These are phyloP conservation scores for Synergus itoensis DNA, from an alignment of 2,888 invertebrate species.

Conservation along the genomic window DNA sequence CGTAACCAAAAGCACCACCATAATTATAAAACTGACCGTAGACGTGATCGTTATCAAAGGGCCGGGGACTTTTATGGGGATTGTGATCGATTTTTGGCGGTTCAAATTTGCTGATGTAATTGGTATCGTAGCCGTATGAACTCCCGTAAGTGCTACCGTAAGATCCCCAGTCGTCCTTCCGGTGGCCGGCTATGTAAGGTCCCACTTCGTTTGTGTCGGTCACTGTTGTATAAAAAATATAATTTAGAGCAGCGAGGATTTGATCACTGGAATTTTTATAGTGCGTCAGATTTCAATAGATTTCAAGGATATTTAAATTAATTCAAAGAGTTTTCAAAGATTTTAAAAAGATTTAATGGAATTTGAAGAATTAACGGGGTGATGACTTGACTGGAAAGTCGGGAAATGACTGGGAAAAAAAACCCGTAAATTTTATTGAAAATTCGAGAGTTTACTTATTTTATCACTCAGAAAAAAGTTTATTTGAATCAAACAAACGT, in stretches of 20 bases:
- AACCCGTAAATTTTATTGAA: no score
- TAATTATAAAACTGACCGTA: slow-evolving; percentile 59
- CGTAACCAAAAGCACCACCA: slow-evolving; percentile 62
- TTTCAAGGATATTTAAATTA: no score
- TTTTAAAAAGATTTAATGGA: no score
- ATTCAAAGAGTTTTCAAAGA: background rate
- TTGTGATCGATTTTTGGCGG: slow-evolving; percentile 41
- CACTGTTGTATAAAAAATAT: background rate
- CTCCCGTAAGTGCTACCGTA: slow-evolving; percentile 83
- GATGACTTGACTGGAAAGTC: no score
- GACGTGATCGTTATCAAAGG: slow-evolving; percentile 52
- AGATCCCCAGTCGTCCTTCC: slow-evolving; percentile 79
- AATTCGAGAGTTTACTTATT: no score
- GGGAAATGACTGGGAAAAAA: no score
- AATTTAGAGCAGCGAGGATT: background rate
- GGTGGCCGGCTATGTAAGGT: slow-evolving; percentile 79
- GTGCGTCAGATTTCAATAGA: no score
- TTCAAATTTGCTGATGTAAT: slow-evolving; percentile 55
- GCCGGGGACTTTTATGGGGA: slow-evolving; percentile 28
- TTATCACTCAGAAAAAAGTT: no score
- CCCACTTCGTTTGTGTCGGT: slow-evolving; percentile 58
- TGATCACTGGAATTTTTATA: background rate
- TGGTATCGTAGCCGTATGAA: slow-evolving; percentile 65
- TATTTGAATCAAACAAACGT: no score
- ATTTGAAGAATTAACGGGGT: no score